A percentile compares a stretch with the other conserved stretches of the same genome.
These are phyloP conservation scores for Acrocera orbiculus DNA, from an alignment of 2,888 invertebrate genomes.

Conservation along the genomic window DNA sequence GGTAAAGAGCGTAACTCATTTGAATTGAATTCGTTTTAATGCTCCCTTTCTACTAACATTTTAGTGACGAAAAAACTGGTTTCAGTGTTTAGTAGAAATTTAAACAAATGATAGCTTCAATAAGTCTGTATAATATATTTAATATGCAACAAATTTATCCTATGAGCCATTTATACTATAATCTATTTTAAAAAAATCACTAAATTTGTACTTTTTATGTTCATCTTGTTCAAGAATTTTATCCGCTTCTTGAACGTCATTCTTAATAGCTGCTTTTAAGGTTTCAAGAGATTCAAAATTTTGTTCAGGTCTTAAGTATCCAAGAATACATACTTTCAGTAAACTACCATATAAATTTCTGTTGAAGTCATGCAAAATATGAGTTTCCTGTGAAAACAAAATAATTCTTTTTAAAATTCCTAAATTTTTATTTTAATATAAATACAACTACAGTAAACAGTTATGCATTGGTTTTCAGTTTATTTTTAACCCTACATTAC, in stretches of 20 bases:
- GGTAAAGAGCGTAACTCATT: too few relatives aligned
- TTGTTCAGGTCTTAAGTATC: slow-evolving; percentile 69
- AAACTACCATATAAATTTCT: slow-evolving; percentile 72
- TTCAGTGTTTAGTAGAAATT: too few relatives aligned
- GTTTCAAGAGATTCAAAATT: slow-evolving; percentile 62
- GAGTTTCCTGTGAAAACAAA: slow-evolving; percentile 58
- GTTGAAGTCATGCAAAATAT: slow-evolving; percentile 67
- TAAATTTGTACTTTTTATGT: slow-evolving; percentile 32
- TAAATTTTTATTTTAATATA: neutral
- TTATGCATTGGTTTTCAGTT: too few relatives aligned
- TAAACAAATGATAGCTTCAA: too few relatives aligned
- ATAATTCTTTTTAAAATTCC: neutral
- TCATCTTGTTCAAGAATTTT: slow-evolving; percentile 39
- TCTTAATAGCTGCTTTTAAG: slow-evolving; percentile 56
- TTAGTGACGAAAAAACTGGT: too few relatives aligned
- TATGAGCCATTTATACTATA: neutral
- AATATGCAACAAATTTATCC: too few relatives aligned
- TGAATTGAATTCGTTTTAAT: too few relatives aligned
- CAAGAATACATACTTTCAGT: slow-evolving; percentile 61
- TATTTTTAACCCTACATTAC: too few relatives aligned
- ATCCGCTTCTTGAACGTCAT: slow-evolving; percentile 57
- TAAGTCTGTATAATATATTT: too few relatives aligned
- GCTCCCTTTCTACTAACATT: too few relatives aligned
- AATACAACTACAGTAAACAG: too few relatives aligned
- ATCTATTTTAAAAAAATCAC: slow-evolving; percentile 34